Conservation (phyloP, 1,140 invertebrate species). For the Archegozetes longisetosus region DNA sequence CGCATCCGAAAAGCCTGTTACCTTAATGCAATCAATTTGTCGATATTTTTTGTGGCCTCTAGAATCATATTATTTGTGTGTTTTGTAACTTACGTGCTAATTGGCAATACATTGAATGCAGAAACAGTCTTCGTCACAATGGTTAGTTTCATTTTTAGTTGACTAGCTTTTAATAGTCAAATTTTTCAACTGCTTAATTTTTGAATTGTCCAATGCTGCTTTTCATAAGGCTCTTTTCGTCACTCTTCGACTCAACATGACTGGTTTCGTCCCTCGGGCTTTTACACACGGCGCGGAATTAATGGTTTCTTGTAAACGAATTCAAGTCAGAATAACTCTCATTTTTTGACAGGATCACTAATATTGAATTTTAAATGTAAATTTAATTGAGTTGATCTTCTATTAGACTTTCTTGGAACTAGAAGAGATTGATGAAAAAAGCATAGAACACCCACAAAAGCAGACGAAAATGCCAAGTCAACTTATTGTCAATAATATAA, state of each 20-base stretch:
- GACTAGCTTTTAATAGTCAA: too few relatives aligned
- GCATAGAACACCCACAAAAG: not conserved
- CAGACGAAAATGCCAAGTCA: too few relatives aligned
- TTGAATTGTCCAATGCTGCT: too few relatives aligned
- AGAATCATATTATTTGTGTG: constrained; percentile 54
- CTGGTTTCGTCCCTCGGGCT: constrained; percentile 51
- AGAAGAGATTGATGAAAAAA: not conserved
- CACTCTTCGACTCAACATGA: constrained; percentile 43
- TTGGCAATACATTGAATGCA: constrained; percentile 45
- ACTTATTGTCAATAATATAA: constrained; percentile 4
- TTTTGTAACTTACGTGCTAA: constrained; percentile 46
- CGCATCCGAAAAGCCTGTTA: constrained; percentile 48
- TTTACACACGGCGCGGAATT: constrained; percentile 34
- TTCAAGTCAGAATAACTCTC: constrained; percentile 28
- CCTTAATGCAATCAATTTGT: constrained; percentile 47
- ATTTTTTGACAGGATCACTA: too few relatives aligned
- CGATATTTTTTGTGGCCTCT: constrained; percentile 33
- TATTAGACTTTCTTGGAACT: not conserved
- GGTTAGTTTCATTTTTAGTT: too few relatives aligned
- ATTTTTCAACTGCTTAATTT: too few relatives aligned
- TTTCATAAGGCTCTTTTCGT: constrained; percentile 55
- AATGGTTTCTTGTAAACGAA: constrained; percentile 46
- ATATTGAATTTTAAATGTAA: constrained; percentile 2
- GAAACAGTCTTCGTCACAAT: constrained; percentile 58
- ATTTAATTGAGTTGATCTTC: too few relatives aligned